Evolutionary conservation across 1,140 invertebrate genomes (phyloP), one percentile per base, ranked within the genome.

Genomic region (Zaprionus inermis): DNA sequence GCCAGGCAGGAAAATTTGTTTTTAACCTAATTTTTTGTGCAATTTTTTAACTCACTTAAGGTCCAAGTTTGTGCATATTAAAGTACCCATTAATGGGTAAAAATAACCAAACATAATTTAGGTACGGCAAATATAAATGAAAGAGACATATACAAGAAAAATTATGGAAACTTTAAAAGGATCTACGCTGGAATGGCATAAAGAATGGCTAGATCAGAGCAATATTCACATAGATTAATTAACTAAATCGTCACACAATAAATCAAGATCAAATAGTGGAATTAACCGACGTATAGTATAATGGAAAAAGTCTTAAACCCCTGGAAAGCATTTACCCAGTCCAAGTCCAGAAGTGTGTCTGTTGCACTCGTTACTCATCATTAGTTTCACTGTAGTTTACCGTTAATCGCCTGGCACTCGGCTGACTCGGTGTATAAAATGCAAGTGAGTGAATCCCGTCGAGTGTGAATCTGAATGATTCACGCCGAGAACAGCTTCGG

Each of bases 331-430:
- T 38, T 38, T 5, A 38, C 11, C 36, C 0, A 20, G 51, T 28
- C 18, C 49, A 44, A 44, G 34, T 41, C 7, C 0, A 32, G n/a
- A 7, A 1, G n/a, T 41, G n/a, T 44, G 38, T 9, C n/a, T 20
- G 22, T 38, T 65, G 32, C 16, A 28, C 67, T 24, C 28, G 34
- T 52, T 55, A 30, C 60, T 52, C 60, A 55, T 55, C 55, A 22
- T 49, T 67, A 55, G 58, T 72, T 66, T 54, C 41, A 55, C 67
- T 82, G 81, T 72, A 58, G 76, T 67, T 51, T 58, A 56, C 69
- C 72, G 88, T 88, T 86, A 86, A 86, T 88, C 76, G 79, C 34
- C 76, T 89, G 83, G 54, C 84, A 86, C 84, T 83, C 68, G 83
- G 67, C 46, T 89, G 76, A 67, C 63, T 79, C 36, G 28, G 20